Conservation (phyloP, 2,888 invertebrate genomes). For the Chloromyia formosa region DNA sequence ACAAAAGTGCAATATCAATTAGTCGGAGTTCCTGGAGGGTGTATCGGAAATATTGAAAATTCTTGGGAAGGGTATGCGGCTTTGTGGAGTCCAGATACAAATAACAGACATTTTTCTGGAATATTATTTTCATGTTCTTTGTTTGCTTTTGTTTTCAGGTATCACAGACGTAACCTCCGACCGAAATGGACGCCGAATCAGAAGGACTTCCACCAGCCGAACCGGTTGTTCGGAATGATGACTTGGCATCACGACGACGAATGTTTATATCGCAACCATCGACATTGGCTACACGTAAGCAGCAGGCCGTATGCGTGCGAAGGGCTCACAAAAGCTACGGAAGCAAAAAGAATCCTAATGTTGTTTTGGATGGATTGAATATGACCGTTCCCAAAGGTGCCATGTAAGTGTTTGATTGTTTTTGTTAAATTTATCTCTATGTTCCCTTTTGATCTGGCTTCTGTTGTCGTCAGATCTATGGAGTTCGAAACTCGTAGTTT, state of each 20-base stretch:
- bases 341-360: slow-evolving; percentile 77
- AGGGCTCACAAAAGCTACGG: slow-evolving; percentile 88
- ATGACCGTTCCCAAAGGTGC: slow-evolving; percentile 92
- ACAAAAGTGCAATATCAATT: too few species aligned
- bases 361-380: slow-evolving; percentile 86
- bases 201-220: slow-evolving; percentile 62
- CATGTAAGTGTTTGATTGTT: slow-evolving; percentile 72
- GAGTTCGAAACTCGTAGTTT: too few species aligned
- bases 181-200: slow-evolving; percentile 61
- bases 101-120: too few species aligned
- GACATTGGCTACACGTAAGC: slow-evolving; percentile 74
- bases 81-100: too few species aligned
- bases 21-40: too few species aligned
- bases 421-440: background rate
- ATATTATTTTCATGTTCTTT: background rate
- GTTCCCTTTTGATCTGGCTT: too few species aligned
- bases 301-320: slow-evolving; percentile 86
- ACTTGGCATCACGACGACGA: slow-evolving; percentile 66
- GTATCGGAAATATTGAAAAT: too few species aligned
- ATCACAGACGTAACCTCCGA: background rate
- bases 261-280: slow-evolving; percentile 73
- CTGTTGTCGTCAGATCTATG: too few species aligned
- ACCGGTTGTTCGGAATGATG: slow-evolving; percentile 61
- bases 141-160: background rate
- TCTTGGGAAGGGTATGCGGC: too few species aligned